These are phyloP conservation scores for Lathamus discolor DNA, from an alignment of 2,113 vertebrate genomes.

Conservation along the genomic window DNA sequence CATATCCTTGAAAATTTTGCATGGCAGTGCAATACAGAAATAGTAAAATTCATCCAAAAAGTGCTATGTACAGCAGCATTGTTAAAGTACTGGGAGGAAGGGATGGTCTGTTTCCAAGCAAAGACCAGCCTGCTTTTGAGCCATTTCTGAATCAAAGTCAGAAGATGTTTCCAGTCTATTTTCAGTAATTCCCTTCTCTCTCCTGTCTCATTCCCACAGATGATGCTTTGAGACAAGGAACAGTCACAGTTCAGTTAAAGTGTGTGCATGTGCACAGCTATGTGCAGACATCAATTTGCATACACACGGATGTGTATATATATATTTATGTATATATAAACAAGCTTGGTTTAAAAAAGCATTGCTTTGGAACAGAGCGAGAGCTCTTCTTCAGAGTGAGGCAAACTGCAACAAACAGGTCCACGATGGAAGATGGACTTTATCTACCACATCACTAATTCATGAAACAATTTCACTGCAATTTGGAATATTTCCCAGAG, in stretches of 20 bases:
- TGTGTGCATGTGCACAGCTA: not conserved
- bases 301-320: not conserved
- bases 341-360: conserved; percentile 23
- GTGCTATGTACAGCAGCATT: conserved; percentile 76
- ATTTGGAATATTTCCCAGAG: not conserved
- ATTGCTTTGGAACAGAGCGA: conserved; percentile 37
- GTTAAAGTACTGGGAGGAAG: conserved; percentile 7
- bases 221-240: not conserved
- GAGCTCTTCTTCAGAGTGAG: conserved; percentile 14
- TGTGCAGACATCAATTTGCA: not conserved
- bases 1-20: conserved; percentile 63
- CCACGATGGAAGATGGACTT: not conserved
- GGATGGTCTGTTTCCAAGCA: not conserved
- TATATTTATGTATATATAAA: not conserved
- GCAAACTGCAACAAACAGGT: not conserved
- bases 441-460: not conserved
- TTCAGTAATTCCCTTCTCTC: conserved; percentile 18
- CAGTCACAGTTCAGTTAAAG: conserved; percentile 11
- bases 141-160: conserved; percentile 1
- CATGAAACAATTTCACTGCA: not conserved
- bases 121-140: not conserved
- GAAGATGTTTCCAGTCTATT: not conserved
- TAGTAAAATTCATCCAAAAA: conserved; percentile 68
- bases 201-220: not conserved
- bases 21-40: conserved; percentile 81